These are phyloP conservation scores for Lontra canadensis DNA, from an alignment of 2,113 vertebrate genomes.

Conservation along the genomic window DNA sequence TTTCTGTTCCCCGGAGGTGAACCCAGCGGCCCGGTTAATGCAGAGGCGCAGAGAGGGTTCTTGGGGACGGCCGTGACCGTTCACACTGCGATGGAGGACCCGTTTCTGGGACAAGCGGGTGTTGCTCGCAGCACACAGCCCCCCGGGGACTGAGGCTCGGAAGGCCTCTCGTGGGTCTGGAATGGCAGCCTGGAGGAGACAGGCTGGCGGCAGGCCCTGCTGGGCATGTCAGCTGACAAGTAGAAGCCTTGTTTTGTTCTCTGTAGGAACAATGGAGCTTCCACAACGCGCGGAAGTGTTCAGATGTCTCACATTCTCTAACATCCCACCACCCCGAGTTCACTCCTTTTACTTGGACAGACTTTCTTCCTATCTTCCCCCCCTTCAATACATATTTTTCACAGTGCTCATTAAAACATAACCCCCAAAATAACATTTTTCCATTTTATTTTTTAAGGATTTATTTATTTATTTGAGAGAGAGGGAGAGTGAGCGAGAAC, in stretches of 20 bases:
- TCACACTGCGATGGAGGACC: accelerated
- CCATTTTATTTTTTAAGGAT: neutral
- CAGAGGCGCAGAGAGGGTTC: neutral
- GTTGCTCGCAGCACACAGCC: neutral
- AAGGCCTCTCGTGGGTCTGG: neutral
- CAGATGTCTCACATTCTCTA: neutral
- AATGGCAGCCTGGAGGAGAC: neutral
- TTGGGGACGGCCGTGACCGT: accelerated
- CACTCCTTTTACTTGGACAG: neutral
- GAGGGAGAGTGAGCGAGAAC: neutral
- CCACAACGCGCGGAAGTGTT: neutral
- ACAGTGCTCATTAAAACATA: neutral
- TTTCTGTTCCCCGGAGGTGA: neutral
- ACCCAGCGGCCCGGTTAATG: neutral
- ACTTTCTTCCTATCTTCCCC: neutral
- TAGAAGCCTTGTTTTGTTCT: neutral
- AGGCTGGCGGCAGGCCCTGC: neutral
- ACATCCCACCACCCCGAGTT: neutral
- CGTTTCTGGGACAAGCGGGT: accelerated
- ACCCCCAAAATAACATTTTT: neutral
- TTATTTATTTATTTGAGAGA: neutral
- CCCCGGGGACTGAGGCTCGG: neutral
- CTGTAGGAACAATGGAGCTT: neutral
- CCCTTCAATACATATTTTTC: neutral
- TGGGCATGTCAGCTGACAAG: accelerated